These are phyloP conservation scores for Cassiopea andromeda DNA, from an alignment of 30 jellyfish, hydroid and myxozoan genomes.

Conservation along the genomic window DNA sequence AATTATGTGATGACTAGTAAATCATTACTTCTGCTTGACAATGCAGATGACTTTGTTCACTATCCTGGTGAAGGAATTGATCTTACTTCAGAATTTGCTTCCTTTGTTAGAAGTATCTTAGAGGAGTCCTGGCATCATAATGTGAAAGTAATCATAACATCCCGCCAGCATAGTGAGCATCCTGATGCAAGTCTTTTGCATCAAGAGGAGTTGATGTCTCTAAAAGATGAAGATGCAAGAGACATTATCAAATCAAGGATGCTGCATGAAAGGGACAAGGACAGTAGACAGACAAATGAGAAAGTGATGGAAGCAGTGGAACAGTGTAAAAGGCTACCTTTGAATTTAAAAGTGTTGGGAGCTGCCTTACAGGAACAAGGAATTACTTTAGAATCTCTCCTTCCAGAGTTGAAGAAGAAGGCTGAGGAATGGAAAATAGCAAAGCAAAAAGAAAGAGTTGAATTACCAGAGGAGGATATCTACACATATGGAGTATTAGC, in stretches of 20 bases:
- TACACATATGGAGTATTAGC: constrained; percentile 49
- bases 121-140: not conserved
- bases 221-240: constrained; percentile 35
- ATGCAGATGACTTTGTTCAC: constrained; percentile 67
- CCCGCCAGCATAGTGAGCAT: constrained; percentile 30
- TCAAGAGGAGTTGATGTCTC: constrained; percentile 38
- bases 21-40: constrained; percentile 39
- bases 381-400: not conserved
- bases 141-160: constrained; percentile 44
- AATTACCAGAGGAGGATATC: constrained; percentile 34
- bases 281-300: not conserved
- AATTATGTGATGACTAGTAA: not conserved
- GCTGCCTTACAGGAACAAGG: constrained; percentile 59
- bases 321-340: constrained; percentile 36
- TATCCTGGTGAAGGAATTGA: constrained; percentile 31
- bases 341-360: constrained; percentile 28
- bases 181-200: constrained; percentile 24
- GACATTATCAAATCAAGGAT: constrained; percentile 11
- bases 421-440: constrained; percentile 39
- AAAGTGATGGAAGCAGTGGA: constrained; percentile 12
- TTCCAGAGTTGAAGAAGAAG: not conserved
- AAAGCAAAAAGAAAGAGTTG: constrained; percentile 4
- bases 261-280: constrained; percentile 15
- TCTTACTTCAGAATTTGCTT: constrained; percentile 26
- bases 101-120: constrained; percentile 8